These are phyloP conservation scores for Lepetodrilus schrolli DNA, from an alignment of 2,888 invertebrate genomes.

Conservation along the genomic window DNA sequence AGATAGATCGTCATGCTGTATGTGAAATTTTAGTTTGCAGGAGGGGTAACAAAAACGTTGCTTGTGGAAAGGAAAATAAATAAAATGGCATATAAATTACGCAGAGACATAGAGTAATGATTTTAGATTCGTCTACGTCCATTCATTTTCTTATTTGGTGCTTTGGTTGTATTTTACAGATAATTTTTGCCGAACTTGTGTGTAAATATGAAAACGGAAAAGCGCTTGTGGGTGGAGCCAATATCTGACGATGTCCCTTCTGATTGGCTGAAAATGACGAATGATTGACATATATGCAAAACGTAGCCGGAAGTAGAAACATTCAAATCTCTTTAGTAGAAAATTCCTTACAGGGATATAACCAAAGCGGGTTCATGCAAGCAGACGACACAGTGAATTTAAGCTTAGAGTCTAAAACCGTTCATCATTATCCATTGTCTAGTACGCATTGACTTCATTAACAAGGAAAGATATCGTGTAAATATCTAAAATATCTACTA, in stretches of 20 bases:
- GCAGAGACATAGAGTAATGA: not conserved
- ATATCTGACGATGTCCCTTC: not conserved
- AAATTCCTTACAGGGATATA: not conserved
- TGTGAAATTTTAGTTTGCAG: constrained; percentile 30
- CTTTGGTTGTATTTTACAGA: not conserved
- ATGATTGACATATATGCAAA: constrained; percentile 32
- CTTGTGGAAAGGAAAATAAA: not conserved
- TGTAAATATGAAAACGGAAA: constrained; percentile 39
- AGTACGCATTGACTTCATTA: too few species aligned
- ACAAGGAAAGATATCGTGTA: too few species aligned
- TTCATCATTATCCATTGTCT: too few species aligned
- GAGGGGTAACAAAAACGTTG: constrained; percentile 28
- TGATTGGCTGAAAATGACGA: constrained; percentile 31
- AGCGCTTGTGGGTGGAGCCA: constrained; percentile 24
- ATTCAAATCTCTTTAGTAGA: not conserved
- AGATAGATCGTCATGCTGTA: constrained; percentile 41
- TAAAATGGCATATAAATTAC: not conserved
- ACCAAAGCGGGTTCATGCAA: not conserved
- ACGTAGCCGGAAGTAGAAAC: constrained; percentile 33
- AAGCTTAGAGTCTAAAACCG: too few species aligned
- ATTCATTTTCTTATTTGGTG: not conserved
- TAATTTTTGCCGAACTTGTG: constrained; percentile 22
- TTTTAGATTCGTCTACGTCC: constrained; percentile 8
- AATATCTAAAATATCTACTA: too few species aligned
- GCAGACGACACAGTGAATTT: too few species aligned